phyloP scores from a whole-genome alignment of 2,113 vertebrate species.

The Aegotheles bennettii region DNA sequence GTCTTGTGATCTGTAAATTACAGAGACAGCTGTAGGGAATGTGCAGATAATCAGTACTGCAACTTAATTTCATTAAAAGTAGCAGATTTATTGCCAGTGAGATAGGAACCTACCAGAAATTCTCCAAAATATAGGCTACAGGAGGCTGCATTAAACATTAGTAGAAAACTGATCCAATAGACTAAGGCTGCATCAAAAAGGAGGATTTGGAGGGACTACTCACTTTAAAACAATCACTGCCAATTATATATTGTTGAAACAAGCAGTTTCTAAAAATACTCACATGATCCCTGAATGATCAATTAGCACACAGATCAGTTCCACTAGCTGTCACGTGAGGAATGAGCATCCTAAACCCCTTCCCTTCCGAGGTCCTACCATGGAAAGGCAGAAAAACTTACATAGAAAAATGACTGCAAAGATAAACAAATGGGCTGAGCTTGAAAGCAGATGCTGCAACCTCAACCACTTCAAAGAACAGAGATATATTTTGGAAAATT shows the following conservation, averaged over 20 bases:
- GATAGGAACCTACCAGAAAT: slow-evolving; percentile 1
- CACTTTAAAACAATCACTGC: neutral
- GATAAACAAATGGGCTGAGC: neutral
- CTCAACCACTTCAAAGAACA: neutral
- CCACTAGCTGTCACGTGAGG: neutral
- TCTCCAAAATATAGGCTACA: neutral
- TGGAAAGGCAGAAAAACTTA: neutral
- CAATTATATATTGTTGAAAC: neutral
- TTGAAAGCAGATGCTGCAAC: neutral
- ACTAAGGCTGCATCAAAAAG: neutral
- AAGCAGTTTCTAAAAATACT: neutral
- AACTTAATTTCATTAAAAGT: slow-evolving; percentile 38
- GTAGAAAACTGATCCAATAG: neutral
- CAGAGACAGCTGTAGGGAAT: slow-evolving; percentile 8
- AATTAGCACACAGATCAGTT: neutral
- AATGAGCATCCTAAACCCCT: neutral
- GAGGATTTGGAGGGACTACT: neutral
- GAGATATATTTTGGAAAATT: neutral
- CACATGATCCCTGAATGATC: no score
- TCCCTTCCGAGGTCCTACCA: neutral
- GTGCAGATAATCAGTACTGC: neutral
- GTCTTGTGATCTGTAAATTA: slow-evolving; percentile 21
- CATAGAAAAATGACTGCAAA: neutral
- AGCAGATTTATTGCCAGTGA: slow-evolving; percentile 22
- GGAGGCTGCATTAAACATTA: neutral